These are phyloP conservation scores for Aegotheles bennettii DNA, from an alignment of 2,113 vertebrate species.

Conservation along the genomic window DNA sequence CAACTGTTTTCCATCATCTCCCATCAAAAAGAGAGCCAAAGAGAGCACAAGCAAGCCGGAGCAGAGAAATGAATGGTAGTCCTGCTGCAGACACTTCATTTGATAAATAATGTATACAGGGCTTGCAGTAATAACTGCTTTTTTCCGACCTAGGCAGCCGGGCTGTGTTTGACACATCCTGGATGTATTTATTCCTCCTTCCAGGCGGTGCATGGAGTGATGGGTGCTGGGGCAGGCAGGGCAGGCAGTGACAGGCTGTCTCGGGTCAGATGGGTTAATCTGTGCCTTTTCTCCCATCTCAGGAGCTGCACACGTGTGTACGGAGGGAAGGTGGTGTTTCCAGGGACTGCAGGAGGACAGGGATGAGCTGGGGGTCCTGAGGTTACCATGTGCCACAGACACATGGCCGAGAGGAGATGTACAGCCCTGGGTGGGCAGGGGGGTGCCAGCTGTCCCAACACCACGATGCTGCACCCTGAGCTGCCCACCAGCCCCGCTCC, in stretches of 20 bases:
- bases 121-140: slow-evolving; percentile 68
- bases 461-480: neutral
- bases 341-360: neutral
- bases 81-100: slow-evolving; percentile 72
- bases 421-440: neutral
- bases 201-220: slow-evolving; percentile 36
- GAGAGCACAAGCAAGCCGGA: neutral
- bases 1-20: neutral
- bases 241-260: slow-evolving; percentile 29
- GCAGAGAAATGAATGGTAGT: slow-evolving; percentile 56
- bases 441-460: neutral
- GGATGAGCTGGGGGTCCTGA: rapidly evolving
- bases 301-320: rapidly evolving
- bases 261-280: slow-evolving; percentile 45
- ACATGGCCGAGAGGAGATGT: rapidly evolving
- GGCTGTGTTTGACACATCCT: slow-evolving; percentile 57
- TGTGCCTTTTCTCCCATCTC: neutral
- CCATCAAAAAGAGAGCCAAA: neutral
- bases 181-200: slow-evolving; percentile 34
- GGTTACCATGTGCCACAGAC: rapidly evolving
- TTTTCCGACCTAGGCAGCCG: slow-evolving; percentile 18
- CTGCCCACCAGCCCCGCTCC: rapidly evolving
- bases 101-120: slow-evolving; percentile 78
- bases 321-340: neutral
- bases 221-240: slow-evolving; percentile 20